These are phyloP conservation scores for Oreochromis tanganicae DNA, from an alignment of 2,113 vertebrate genomes.

Conservation along the genomic window DNA sequence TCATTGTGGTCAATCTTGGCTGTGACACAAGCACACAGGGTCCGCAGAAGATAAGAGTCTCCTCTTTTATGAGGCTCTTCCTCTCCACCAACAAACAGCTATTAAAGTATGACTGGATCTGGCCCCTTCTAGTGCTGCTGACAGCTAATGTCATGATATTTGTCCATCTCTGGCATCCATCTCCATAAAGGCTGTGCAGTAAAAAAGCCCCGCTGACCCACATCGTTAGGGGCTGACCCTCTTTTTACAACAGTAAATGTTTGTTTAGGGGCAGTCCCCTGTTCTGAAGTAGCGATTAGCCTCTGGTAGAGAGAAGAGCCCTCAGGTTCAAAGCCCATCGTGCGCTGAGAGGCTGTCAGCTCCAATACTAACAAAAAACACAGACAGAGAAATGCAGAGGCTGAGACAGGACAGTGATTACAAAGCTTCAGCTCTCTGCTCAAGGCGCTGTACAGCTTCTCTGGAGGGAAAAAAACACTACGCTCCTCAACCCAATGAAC, in stretches of 20 bases:
- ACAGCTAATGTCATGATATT: constrained; percentile 69
- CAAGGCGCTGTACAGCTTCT: constrained; percentile 25
- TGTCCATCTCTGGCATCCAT: constrained; percentile 65
- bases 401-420: constrained; percentile 52
- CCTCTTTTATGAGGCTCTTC: constrained; percentile 63
- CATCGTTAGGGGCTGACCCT: constrained; percentile 59
- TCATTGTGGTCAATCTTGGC: constrained; percentile 27
- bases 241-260: constrained; percentile 66
- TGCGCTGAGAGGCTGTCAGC: constrained; percentile 59
- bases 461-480: not conserved
- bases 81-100: constrained; percentile 60
- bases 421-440: constrained; percentile 30
- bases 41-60: constrained; percentile 61
- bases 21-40: constrained; percentile 44
- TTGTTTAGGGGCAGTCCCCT: constrained; percentile 58
- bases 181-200: constrained; percentile 55
- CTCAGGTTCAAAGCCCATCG: constrained; percentile 66
- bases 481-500: constrained; percentile 21
- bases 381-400: constrained; percentile 38
- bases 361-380: constrained; percentile 62
- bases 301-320: constrained; percentile 56
- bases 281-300: constrained; percentile 63
- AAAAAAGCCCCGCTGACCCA: constrained; percentile 52
- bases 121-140: constrained; percentile 58
- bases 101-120: constrained; percentile 56